These are phyloP conservation scores for Bos taurus DNA, from an alignment of 2,113 vertebrate species.

Conservation along the genomic window DNA sequence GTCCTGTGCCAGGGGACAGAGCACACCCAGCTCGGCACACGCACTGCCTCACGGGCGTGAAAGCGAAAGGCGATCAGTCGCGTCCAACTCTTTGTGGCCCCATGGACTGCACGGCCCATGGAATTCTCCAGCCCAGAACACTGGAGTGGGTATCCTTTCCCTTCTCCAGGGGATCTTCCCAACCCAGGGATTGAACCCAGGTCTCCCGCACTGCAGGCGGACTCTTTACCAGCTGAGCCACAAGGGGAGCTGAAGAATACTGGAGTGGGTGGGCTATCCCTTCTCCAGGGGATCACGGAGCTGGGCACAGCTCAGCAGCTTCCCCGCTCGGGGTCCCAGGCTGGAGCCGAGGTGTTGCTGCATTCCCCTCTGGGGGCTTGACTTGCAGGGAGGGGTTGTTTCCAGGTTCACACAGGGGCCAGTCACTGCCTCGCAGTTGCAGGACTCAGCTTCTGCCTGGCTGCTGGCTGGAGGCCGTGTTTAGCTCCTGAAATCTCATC, in stretches of 20 bases:
- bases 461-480: background rate
- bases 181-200: background rate
- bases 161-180: background rate
- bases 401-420: background rate
- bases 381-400: fast-evolving
- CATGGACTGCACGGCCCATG: fast-evolving
- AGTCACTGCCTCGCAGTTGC: fast-evolving
- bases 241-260: background rate
- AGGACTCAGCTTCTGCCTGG: too few species aligned
- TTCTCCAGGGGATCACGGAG: background rate
- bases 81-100: fast-evolving
- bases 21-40: background rate
- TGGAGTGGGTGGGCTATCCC: background rate
- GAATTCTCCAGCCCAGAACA: background rate
- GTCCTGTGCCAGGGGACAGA: background rate
- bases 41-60: fast-evolving
- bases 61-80: fast-evolving
- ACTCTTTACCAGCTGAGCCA: background rate
- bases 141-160: background rate
- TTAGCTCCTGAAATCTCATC: too few species aligned
- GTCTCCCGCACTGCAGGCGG: background rate
- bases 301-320: too few species aligned
- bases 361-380: background rate
- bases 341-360: fast-evolving
- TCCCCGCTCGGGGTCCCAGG: background rate